A percentile compares a stretch with the other conserved stretches of the same genome.
phyloP scores from a whole-genome alignment of 2,797 vertebrate genomes.

The Brachymystax lenok region DNA sequence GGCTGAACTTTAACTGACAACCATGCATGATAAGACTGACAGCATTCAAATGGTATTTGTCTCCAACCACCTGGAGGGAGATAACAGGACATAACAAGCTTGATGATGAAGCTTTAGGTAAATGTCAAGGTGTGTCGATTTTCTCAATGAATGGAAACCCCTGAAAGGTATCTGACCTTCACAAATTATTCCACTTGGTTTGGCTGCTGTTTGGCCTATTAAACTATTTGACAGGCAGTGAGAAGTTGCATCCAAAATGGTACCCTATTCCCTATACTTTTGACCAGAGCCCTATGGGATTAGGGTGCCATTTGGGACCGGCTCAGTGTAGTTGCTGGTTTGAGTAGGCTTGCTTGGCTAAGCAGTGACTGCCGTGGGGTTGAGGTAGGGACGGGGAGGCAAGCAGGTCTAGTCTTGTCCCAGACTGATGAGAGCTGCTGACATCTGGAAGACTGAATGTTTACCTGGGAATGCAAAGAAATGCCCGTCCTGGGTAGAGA shows the following conservation, averaged over 20 bases:
- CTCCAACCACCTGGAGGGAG: slow-evolving; percentile 36
- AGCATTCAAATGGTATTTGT: slow-evolving; percentile 24
- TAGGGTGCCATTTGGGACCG: not conserved
- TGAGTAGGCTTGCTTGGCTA: slow-evolving; percentile 48
- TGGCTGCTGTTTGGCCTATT: slow-evolving; percentile 49
- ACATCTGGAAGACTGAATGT: slow-evolving; percentile 83
- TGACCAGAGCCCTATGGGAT: not conserved
- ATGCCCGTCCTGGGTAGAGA: slow-evolving; percentile 42
- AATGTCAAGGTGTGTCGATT: slow-evolving; percentile 43
- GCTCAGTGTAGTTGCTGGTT: slow-evolving; percentile 46
- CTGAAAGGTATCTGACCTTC: slow-evolving; percentile 43
- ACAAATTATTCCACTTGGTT: slow-evolving; percentile 43
- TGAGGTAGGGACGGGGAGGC: slow-evolving; percentile 54
- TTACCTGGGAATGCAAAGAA: slow-evolving; percentile 70
- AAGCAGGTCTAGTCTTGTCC: slow-evolving; percentile 87
- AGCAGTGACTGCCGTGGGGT: slow-evolving; percentile 37
- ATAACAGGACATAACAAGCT: slow-evolving; percentile 42
- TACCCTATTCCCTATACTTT: not conserved
- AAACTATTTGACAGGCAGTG: slow-evolving; percentile 44
- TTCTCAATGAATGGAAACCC: slow-evolving; percentile 7
- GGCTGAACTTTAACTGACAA: not conserved
- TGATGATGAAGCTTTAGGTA: slow-evolving; percentile 23
- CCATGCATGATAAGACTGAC: not conserved
- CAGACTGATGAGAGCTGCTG: slow-evolving; percentile 72
- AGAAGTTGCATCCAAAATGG: not conserved